Evolutionary conservation across 2,888 invertebrate species (phyloP).

Genomic region (Macropis europaea): DNA sequence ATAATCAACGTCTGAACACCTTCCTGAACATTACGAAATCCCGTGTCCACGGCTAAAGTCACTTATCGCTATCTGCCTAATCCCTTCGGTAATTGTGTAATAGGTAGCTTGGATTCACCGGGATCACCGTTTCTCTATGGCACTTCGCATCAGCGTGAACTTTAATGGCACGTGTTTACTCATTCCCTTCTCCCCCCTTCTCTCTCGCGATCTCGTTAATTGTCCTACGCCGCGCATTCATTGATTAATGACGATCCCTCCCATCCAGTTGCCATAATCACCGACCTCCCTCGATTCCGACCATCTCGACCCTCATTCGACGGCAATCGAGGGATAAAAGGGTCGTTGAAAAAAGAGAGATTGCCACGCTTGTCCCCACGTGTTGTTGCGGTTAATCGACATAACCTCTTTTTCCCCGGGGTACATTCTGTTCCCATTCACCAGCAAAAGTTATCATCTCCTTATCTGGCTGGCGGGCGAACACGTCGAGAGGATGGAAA

Average conservation of each 20-base stretch:
- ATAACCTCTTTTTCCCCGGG: background rate
- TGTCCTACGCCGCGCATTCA: slow-evolving; percentile 42
- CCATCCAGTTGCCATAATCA: slow-evolving; percentile 46
- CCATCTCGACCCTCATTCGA: slow-evolving; percentile 32
- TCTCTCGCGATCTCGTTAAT: slow-evolving; percentile 51
- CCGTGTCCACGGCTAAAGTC: background rate
- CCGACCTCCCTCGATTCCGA: slow-evolving; percentile 17
- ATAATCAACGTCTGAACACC: too few species aligned
- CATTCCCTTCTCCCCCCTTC: slow-evolving; percentile 39
- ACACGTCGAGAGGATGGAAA: background rate
- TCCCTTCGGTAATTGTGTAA: slow-evolving; percentile 32
- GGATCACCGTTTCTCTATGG: background rate
- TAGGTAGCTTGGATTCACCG: slow-evolving; percentile 8
- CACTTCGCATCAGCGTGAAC: slow-evolving; percentile 33
- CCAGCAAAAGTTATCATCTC: background rate
- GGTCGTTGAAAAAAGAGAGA: slow-evolving; percentile 17
- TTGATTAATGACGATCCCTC: slow-evolving; percentile 51
- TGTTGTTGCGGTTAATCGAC: slow-evolving; percentile 7
- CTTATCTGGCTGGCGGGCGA: background rate
- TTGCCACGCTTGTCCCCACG: slow-evolving; percentile 18
- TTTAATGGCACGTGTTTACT: slow-evolving; percentile 61
- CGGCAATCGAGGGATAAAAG: slow-evolving; percentile 42
- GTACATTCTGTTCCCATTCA: background rate
- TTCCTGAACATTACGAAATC: slow-evolving; percentile 17
- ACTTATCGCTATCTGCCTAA: background rate